Base-by-base conservation (phyloP, 2,113 vertebrate species). In the Cololabis saira region DNA sequence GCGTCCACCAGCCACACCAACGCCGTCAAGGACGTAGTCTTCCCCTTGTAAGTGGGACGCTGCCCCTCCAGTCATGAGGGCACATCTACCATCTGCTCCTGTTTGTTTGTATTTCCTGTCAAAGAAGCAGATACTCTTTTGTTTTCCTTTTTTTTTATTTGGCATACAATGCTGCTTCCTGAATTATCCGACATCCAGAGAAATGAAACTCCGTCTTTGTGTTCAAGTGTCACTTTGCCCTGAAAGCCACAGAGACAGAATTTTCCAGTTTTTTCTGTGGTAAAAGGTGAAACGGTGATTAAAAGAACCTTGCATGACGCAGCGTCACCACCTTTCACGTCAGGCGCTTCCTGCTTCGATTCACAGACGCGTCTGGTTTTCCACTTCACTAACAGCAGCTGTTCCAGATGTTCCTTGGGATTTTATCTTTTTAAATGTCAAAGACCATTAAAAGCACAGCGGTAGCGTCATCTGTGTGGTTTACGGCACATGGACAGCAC, bases 41-140 rank as follows among this genome's bases (percentile, higher is more conserved):
- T 97, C 52, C 90, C 93, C 55, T 90, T 83, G 96, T 97, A 90
- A 94, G 95, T 94, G 58, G 3, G 24, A 5, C 24, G 24, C 24
- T 27, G 24, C 24, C 24, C 24, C 24, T 5, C 2, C 24, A 27
- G 24, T 27, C 5, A 27, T 27, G 3, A 27, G 2, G 24, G 3
- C 24, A 18, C 45, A 37, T 56, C 55, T 62, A 43, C 30, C 15
- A 14, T 58, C 27, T 50, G 12, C 16, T 6, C 1, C 15, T n/a
- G 15, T 3, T 19, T 15, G 1, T 24, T 12, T 6, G 22, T 15
- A 5, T 42, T 7, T 0, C 24, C 24, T 27, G 24, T 27, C 24
- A 27, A 27, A 2, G 24, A 27, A 3, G n/a, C 8, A 50, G 42
- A 44, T 69, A 4, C n/a, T n/a, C n/a, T n/a, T n/a, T n/a, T n/a